Evolutionary conservation across 2,888 invertebrate species (phyloP), one percentile per base, ranked within the genome.

Genomic region (Adelphocoris suturalis): DNA sequence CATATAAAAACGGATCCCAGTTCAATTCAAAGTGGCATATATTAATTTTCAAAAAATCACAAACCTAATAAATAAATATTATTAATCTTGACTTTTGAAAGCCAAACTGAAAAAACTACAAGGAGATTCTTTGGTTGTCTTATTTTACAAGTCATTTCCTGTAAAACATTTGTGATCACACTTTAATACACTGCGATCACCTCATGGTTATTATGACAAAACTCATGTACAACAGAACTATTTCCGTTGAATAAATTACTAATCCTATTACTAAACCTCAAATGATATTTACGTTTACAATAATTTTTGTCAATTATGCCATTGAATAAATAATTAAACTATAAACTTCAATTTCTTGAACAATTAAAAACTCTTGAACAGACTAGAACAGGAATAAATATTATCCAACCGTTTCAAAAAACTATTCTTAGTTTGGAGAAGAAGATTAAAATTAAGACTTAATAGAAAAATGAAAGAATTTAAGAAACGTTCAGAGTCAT

Each of bases 371-470:
- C 14, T 16, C 57, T 57, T n/a, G n/a, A 57, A 57, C 57, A 16
- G 57, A 57, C 57, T 57, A 57, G 57, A 57, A 57, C 57, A n/a
- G 57, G n/a, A 57, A n/a, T 57, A n/a, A n/a, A 57, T 57, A 57
- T 57, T 11, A 52, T 7, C 52, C 52, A 52, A n/a, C 57, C 57
- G 16, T 57, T 57, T 57, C n/a, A 57, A 57, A n/a, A 57, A 57
- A 12, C 0, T 57, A 1, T 16, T 37, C 37, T 4, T 37, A n/a
- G 14, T 14, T 57, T 57, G 57, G n/a, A 7, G 16, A 57, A 16
- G n/a, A 16, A 12, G n/a, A 57, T 11, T 11, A 52, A 3, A 52
- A 16, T 16, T 5, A 16, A 57, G 16, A 57, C 1, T 57, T 13
- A 57, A 7, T n/a, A 1, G n/a, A n/a, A 7, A 0, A 57, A n/a